Base-by-base conservation (phyloP, 2,888 invertebrate genomes). In the Latrodectus hesperus region DNA sequence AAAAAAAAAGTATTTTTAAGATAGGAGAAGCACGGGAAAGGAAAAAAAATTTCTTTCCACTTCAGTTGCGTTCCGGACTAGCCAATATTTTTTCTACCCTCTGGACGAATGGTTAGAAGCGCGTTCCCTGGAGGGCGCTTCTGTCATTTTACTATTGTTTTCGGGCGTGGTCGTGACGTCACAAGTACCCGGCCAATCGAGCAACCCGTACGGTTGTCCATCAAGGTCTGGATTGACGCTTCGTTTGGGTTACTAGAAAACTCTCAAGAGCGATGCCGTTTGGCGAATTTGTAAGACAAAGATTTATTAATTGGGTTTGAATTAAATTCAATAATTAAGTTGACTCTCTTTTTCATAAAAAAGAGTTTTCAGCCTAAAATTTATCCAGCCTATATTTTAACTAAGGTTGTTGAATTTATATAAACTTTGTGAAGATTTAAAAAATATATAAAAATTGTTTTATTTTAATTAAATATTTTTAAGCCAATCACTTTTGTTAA, bases 151-250 rank as follows among this genome's bases (percentile, higher is more conserved):
- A n/a, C 78, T 55, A 77, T 78, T 88, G 77, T 88, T 83, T 88
- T 74, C 73, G 78, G 87, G 87, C 87, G 87, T 67, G 74, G 82
- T 16, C 53, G 68, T 88, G 87, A 88, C 87, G 87, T 88, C 82
- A 78, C 74, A 65, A 78, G 73, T 70, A 68, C 78, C 55, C 72
- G 53, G 81, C 87, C 87, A 88, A 88, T 88, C 51, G 82, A 74
- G 64, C 14, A 16, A 55, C 49, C 74, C 64, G 67, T 49, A 67
- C 67, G 87, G 78, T 76, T 88, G 87, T 88, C 87, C 82, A 88
- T 88, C 87, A 88, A 82, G 78, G 87, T 78, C 86, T 67, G 68
- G 60, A 78, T 82, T 88, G 87, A 88, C 87, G 87, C 78, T 55
- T 70, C 65, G 60, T 74, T 55, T 55, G 78, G 84, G 84, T 84